Percentiles rank a stretch among this genome's conserved stretches.
phyloP scores from a whole-genome alignment of 1,140 invertebrate species.

The Drosophila ficusphila region DNA sequence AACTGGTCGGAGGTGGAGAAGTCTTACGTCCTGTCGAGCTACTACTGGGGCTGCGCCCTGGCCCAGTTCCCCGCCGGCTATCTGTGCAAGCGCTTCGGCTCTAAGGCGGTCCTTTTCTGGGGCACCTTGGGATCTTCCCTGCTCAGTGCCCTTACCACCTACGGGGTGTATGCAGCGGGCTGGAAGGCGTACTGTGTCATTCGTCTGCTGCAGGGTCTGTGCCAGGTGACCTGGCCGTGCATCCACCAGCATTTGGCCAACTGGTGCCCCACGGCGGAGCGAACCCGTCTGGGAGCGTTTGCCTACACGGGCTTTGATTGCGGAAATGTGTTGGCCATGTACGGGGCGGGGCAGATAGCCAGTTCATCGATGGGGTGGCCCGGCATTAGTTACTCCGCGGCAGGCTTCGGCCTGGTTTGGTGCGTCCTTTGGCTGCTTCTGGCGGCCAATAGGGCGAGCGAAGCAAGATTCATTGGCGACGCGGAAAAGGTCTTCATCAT shows the following conservation, averaged over 20 bases:
- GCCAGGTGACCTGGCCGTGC: slow-evolving; percentile 90
- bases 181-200: slow-evolving; percentile 87
- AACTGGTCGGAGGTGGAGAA: slow-evolving; percentile 85
- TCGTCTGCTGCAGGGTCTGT: slow-evolving; percentile 91
- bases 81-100: slow-evolving; percentile 85
- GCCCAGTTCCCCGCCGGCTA: slow-evolving; percentile 74
- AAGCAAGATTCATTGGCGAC: slow-evolving; percentile 86
- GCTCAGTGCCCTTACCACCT: slow-evolving; percentile 85
- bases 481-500: slow-evolving; percentile 88
- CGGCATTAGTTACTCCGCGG: slow-evolving; percentile 91
- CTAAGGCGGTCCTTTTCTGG: slow-evolving; percentile 87
- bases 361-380: slow-evolving; percentile 89
- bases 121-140: slow-evolving; percentile 86
- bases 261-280: slow-evolving; percentile 86
- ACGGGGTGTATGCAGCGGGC: slow-evolving; percentile 81
- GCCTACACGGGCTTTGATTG: slow-evolving; percentile 88
- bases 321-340: slow-evolving; percentile 90
- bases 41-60: slow-evolving; percentile 85
- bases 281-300: slow-evolving; percentile 86
- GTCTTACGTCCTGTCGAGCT: slow-evolving; percentile 87
- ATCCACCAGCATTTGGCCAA: slow-evolving; percentile 88
- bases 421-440: slow-evolving; percentile 87
- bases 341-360: slow-evolving; percentile 87
- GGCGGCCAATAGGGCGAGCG: slow-evolving; percentile 88
- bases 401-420: slow-evolving; percentile 87